These are phyloP conservation scores for Capitulum mitella DNA, from an alignment of 2,888 invertebrate species.

Conservation along the genomic window DNA sequence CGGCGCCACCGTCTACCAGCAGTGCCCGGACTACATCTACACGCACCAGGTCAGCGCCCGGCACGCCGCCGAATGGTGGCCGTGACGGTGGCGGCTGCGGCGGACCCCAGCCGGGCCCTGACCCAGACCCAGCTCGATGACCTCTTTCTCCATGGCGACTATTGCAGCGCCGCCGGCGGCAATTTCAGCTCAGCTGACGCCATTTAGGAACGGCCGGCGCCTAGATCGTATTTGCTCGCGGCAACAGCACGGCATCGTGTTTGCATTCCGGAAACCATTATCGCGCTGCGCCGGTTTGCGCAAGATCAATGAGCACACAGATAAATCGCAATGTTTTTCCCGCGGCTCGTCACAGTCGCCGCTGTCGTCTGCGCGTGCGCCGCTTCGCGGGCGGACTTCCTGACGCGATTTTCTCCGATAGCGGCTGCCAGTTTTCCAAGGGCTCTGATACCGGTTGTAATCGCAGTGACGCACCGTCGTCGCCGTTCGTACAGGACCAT, in stretches of 20 bases:
- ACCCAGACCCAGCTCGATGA: no score
- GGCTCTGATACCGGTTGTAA: no score
- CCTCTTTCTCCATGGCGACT: no score
- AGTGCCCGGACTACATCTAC: slow-evolving; percentile 14
- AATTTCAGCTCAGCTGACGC: neutral
- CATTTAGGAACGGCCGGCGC: neutral
- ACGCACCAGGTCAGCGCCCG: neutral
- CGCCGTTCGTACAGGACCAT: no score
- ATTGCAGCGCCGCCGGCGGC: neutral
- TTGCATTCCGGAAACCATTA: neutral
- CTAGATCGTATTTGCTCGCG: neutral
- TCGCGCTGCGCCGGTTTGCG: neutral
- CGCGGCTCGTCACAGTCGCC: neutral
- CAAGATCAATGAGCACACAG: neutral
- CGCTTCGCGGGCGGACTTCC: no score
- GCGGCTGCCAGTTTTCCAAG: no score
- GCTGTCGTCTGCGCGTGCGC: no score
- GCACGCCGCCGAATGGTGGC: neutral
- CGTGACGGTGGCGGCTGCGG: neutral
- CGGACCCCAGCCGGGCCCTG: neutral
- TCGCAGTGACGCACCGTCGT: no score
- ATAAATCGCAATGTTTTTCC: neutral
- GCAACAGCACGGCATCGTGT: neutral
- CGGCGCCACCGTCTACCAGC: slow-evolving; percentile 7
- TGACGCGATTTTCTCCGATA: no score